Evolutionary conservation across 2,888 invertebrate species (phyloP), one percentile per base, ranked within the genome.

Genomic region (Odontothrips loti): DNA sequence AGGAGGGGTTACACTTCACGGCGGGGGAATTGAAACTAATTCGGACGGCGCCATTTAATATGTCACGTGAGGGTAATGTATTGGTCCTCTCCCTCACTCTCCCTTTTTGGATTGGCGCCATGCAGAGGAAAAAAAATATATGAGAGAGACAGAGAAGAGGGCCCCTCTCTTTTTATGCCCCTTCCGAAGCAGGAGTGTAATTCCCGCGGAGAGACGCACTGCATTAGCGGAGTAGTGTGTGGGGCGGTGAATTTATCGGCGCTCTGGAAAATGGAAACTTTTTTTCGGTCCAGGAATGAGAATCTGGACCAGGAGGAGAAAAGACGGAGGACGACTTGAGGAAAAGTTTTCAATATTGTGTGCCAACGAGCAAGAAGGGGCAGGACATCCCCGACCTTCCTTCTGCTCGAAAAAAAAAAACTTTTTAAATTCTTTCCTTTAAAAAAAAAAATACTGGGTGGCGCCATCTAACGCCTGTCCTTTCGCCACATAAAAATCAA

Each of bases 71-170:
- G 68, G 68, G 68, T 27, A 27, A 75, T 23, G 68, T 75, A 75
- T 75, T 9, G 68, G 23, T 27, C 12, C 10, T 75, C 27, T 27
- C 68, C 15, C 58, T 58, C 58, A 6, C 58, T 58, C 58, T 8
- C 68, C 23, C 27, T 58, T 58, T 58, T 58, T 58, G 58, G 68
- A 75, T 75, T 75, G 68, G 68, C 27, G 68, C 68, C 58, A 58
- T n/a, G 23, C n/a, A n/a, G 68, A 75, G 23, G 12, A 75, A 27
- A n/a, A 23, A 23, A 27, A 58, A 58, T 15, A 51, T 1, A 51
- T 15, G 48, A 51, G 51, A 51, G 51, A 51, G 58, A 58, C 58
- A n/a, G 34, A 43, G 6, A 43, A 2, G 34, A 6, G 34, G 34
- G 34, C 3, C 34, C 58, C 58, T 58, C n/a, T 58, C 17, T 58